Evolutionary conservation across 2,113 vertebrate species (phyloP), one percentile per base, ranked within the genome.

Genomic region (Chaenogobius annularis): DNA sequence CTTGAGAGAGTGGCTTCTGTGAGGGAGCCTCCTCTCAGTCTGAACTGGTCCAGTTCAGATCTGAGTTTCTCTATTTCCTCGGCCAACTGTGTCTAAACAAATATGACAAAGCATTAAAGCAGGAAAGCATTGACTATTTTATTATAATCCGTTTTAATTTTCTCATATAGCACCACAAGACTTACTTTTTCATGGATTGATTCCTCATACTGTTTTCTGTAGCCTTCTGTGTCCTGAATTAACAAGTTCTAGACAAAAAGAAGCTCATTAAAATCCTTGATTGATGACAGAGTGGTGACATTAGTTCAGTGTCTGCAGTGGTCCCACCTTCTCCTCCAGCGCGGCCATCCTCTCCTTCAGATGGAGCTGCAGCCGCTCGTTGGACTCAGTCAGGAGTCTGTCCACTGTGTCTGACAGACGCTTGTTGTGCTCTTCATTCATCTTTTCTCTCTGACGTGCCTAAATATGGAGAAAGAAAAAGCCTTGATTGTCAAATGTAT

Each of bases 401-500:
- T 99, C 98, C 81, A 99, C 97, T 0, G 98, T 99, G 88, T 99
- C 98, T 0, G 98, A 99, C 20, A 99, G 91, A 1, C 98, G 94
- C 90, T 98, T 99, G 83, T 99, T 99, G 93, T 99, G 97, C 58
- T 99, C 98, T 77, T 99, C 97, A 58, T 99, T 99, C 98, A 99
- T 99, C 94, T 99, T 99, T 87, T 99, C 98, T 85, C 98, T 94
- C 94, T 99, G 98, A n/a, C 97, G 95, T 73, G 98, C 98, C 98
- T 99, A 79, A 12, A 63, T 9, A 31, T 13, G n/a, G 19, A n/a
- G 63, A 58, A 70, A 31, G 75, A 11, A 5, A 74, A 12, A 26
- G 26, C 26, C 26, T 31, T 31, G 26, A 31, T 1, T 31, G 1
- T 31, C 26, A 31, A 31, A 31, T 31, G 26, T 31, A 4, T 31